Percentiles rank a stretch among this genome's conserved stretches.
Conservation (phyloP, 2,888 invertebrate genomes). For the Netelia inedita region DNA sequence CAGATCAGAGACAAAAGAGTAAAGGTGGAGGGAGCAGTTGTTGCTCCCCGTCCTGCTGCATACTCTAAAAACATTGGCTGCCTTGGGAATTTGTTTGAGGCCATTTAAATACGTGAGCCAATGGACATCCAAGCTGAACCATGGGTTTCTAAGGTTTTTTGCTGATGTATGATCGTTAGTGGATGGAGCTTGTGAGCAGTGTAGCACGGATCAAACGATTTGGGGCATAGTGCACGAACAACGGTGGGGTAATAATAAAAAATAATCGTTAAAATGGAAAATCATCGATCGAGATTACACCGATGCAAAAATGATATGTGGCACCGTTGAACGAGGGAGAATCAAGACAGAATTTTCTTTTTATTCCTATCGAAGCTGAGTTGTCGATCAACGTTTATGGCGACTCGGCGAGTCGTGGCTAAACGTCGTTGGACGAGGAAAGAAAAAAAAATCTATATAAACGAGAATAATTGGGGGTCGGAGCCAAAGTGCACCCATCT, state of each 20-base stretch:
- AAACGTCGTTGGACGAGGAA: slow-evolving; percentile 22
- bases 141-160: slow-evolving; percentile 80
- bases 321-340: slow-evolving; percentile 24
- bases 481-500: slow-evolving; percentile 61
- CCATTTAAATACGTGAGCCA: slow-evolving; percentile 76
- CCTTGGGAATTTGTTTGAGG: slow-evolving; percentile 78
- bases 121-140: slow-evolving; percentile 78
- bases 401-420: slow-evolving; percentile 17
- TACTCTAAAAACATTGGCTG: slow-evolving; percentile 90
- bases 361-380: slow-evolving; percentile 13
- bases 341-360: slow-evolving; percentile 56
- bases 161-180: slow-evolving; percentile 82
- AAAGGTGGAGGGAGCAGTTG: slow-evolving; percentile 98
- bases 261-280: background rate
- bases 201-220: slow-evolving; percentile 66
- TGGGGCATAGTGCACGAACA: slow-evolving; percentile 27
- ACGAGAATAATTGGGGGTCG: slow-evolving; percentile 56
- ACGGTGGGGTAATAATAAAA: slow-evolving; percentile 16
- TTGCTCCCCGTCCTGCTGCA: slow-evolving; percentile 97
- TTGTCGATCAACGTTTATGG: slow-evolving; percentile 46
- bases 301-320: slow-evolving; percentile 1
- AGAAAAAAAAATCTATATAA: slow-evolving; percentile 34
- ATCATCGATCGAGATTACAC: slow-evolving; percentile 10
- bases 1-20: slow-evolving; percentile 98
- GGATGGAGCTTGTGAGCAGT: slow-evolving; percentile 81